A percentile compares a stretch with the other conserved stretches of the same genome.
These are phyloP conservation scores for Acanthornis magna DNA, from an alignment of 2,797 vertebrate species.

Conservation along the genomic window DNA sequence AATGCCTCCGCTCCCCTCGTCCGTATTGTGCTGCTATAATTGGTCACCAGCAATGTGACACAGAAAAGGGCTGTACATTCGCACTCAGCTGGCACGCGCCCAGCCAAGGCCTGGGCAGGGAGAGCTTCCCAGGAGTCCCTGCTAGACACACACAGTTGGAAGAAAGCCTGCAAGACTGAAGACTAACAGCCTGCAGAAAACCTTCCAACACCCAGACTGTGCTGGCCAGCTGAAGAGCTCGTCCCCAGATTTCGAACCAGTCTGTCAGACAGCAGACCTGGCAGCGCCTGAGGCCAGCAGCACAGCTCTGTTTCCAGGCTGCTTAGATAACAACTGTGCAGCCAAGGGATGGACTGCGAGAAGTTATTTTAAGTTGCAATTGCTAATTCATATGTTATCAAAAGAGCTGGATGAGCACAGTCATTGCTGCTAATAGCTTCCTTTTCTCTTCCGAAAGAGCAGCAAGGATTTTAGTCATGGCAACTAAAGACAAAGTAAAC, in stretches of 20 bases:
- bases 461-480: not conserved
- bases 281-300: not conserved
- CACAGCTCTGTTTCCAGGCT: not conserved
- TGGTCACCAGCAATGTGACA: not conserved
- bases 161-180: not conserved
- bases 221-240: not conserved
- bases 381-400: slow-evolving; percentile 3
- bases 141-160: not conserved
- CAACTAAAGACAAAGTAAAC: not conserved
- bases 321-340: not conserved
- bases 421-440: not conserved
- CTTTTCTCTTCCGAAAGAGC: not conserved
- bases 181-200: not conserved
- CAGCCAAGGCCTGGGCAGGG: not conserved
- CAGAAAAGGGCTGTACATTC: rapidly evolving
- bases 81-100: rapidly evolving
- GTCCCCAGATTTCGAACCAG: not conserved
- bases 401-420: not conserved
- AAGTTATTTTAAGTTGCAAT: slow-evolving; percentile 40
- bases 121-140: not conserved
- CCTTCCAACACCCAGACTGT: not conserved
- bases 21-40: not conserved
- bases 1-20: not conserved
- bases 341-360: not conserved
- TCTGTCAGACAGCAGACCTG: not conserved